phyloP scores from a whole-genome alignment of 2,797 vertebrate species.

The Rhynchotus rufescens region DNA sequence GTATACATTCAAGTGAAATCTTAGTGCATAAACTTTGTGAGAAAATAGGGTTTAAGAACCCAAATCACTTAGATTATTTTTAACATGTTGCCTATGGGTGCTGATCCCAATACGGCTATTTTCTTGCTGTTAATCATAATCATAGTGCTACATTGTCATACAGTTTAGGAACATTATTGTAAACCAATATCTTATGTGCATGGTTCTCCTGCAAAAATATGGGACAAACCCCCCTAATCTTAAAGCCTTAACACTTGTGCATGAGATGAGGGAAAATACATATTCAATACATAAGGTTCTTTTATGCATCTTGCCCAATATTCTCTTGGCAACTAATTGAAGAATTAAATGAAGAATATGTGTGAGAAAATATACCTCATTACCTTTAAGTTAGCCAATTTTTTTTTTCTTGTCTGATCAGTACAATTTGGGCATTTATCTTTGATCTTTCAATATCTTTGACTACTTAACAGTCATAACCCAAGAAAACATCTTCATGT shows the following conservation, averaged over 20 bases:
- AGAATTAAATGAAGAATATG: neutral
- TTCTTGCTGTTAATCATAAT: neutral
- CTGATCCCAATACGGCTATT: neutral
- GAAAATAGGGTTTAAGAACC: slow-evolving; percentile 11
- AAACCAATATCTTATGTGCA: neutral
- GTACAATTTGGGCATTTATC: neutral
- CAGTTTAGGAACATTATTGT: neutral
- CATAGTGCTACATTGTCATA: neutral
- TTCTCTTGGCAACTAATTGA: neutral
- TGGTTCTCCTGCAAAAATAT: neutral
- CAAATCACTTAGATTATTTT: neutral
- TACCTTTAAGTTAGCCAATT: neutral
- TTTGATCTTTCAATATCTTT: neutral
- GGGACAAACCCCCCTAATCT: neutral
- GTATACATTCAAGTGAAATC: neutral
- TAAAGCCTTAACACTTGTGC: neutral
- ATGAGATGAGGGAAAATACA: too few species aligned
- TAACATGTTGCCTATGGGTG: neutral
- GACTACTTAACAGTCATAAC: neutral
- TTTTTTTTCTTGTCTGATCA: neutral
- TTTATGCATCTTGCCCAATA: fast-evolving
- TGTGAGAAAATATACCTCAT: neutral
- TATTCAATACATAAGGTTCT: neutral
- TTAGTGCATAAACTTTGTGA: neutral
- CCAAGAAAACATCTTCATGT: neutral